phyloP scores from a whole-genome alignment of 1,140 invertebrate species.

The Hesperophylax magnus region DNA sequence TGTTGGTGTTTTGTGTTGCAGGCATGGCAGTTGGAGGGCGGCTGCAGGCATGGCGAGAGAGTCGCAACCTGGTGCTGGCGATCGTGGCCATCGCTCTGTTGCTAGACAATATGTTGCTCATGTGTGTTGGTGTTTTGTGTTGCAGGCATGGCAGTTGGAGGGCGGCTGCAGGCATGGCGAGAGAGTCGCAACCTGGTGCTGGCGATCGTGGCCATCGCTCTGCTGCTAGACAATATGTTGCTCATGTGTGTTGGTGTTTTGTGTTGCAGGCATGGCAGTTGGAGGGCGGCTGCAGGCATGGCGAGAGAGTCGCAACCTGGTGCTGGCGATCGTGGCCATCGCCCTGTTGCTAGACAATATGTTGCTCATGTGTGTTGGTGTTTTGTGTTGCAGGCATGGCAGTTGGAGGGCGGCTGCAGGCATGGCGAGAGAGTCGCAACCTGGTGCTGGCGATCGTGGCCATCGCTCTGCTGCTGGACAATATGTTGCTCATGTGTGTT shows the following conservation, averaged over 20 bases:
- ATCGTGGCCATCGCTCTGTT: conserved; percentile 73
- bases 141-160: conserved; percentile 51
- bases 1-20: conserved; percentile 7
- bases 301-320: conserved; percentile 91
- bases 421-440: conserved; percentile 89
- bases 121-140: not conserved
- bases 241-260: not conserved
- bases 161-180: conserved; percentile 73
- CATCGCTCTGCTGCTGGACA: not conserved
- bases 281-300: conserved; percentile 68
- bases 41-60: conserved; percentile 81
- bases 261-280: conserved; percentile 42
- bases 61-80: conserved; percentile 92
- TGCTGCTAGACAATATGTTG: not conserved
- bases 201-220: conserved; percentile 78
- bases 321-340: conserved; percentile 87
- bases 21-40: conserved; percentile 56
- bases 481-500: not conserved
- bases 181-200: conserved; percentile 94
- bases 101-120: not conserved
- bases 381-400: conserved; percentile 36
- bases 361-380: not conserved
- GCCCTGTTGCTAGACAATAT: not conserved
- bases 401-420: conserved; percentile 61
- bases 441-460: conserved; percentile 92